phyloP scores from a whole-genome alignment of 2,113 vertebrate genomes.

The Nettapus auritus region DNA sequence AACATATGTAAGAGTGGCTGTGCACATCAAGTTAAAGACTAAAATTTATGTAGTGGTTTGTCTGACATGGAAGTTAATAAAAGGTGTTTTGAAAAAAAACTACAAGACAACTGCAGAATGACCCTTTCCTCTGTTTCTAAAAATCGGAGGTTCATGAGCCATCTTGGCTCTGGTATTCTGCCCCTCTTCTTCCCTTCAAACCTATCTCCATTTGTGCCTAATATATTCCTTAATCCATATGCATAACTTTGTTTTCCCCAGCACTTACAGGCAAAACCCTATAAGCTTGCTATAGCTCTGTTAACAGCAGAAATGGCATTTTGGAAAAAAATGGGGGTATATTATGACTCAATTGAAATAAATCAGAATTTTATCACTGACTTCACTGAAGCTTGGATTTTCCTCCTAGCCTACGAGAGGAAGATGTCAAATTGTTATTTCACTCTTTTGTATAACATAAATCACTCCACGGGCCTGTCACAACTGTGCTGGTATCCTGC shows the following conservation, averaged over 20 bases:
- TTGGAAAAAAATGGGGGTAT: not conserved
- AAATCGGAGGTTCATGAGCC: not conserved
- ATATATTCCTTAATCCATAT: not conserved
- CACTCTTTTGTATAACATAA: not conserved
- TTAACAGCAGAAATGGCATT: not conserved
- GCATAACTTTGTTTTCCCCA: not conserved
- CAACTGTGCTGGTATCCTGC: not conserved
- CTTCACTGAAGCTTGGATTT: conserved; percentile 4
- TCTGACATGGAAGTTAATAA: not conserved
- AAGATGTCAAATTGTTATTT: conserved; percentile 27
- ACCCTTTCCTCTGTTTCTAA: not conserved
- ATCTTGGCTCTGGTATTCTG: not conserved
- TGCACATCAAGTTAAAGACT: not conserved
- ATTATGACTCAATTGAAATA: not conserved
- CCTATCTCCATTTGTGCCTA: not conserved
- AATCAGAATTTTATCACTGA: conserved; percentile 37
- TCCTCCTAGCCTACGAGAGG: not conserved
- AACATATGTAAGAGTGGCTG: not conserved
- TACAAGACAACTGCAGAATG: not conserved
- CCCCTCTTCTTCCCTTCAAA: not conserved
- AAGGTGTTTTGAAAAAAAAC: not conserved
- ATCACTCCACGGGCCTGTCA: not conserved
- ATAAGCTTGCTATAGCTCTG: not conserved
- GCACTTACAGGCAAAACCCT: not conserved
- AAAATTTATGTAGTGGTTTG: not conserved